Evolutionary conservation across 2,113 vertebrate species (phyloP), one percentile per base, ranked within the genome.

Genomic region (Catharus bicknelli): DNA sequence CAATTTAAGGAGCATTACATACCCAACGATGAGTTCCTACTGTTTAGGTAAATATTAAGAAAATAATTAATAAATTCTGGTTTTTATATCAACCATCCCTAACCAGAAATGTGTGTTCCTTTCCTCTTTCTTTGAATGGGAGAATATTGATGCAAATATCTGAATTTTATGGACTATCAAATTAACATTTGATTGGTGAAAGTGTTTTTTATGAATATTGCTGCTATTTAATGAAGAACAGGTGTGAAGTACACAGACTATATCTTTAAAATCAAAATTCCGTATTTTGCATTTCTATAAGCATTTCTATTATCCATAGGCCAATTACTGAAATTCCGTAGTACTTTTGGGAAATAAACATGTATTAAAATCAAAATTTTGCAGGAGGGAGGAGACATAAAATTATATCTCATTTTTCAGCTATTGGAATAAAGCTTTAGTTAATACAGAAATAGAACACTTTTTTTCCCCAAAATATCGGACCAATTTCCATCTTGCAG

Each of bases 1-100:
- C 98, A 99, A 96, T 97, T 99, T 72, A 97, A 67, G 93, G 98
- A 98, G 58, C 98, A 98, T 96, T 99, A 99, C 88, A 91, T 99
- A 86, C 99, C 99, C 42, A 98, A 98, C 58, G 59, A 98, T 8
- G 98, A 98, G 83, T 95, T 98, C 68, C 43, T 98, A 25, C 97
- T 99, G 66, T 99, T 99, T 96, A 98, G 99, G 99, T 99, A 97
- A 97, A 79, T 85, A 53, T 2, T 68, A 32, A 58, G 42, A 70
- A 8, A 47, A 61, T 18, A 64, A 82, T 47, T 0, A 63, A 88
- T 59, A 48, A 53, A 45, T 76, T 69, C 19, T 75, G 16, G 7
- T 21, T 23, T 75, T 68, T n/a, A 7, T 53, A 12, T 14, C 5
- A 3, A 42, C 36, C 19, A 34, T 67, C 23, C 10, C 10, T 70